These are phyloP conservation scores for Axis porcinus DNA, from an alignment of 2,113 vertebrate species.

Conservation along the genomic window DNA sequence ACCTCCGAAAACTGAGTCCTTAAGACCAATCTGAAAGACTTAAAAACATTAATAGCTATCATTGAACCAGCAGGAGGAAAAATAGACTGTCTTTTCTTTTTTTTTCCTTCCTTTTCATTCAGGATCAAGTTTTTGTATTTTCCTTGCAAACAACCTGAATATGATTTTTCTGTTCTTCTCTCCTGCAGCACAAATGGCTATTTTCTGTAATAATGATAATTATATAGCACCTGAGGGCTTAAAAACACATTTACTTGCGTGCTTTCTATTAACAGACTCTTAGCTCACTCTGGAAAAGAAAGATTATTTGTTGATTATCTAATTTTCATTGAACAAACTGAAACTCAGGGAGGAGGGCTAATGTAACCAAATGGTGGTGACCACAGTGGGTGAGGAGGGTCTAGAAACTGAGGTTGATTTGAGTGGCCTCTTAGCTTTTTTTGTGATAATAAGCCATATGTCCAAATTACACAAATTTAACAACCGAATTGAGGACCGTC, in stretches of 20 bases:
- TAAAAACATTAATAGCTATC: conserved; percentile 72
- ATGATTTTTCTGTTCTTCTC: background rate
- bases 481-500: background rate
- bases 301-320: background rate
- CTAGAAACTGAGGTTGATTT: background rate
- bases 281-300: background rate
- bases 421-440: fast-evolving
- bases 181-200: background rate
- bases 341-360: background rate
- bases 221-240: background rate
- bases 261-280: background rate
- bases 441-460: background rate
- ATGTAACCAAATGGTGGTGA: background rate
- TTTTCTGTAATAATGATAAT: conserved; percentile 44
- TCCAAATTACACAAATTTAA: background rate
- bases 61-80: conserved; percentile 77
- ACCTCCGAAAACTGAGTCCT: conserved; percentile 75
- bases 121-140: conserved; percentile 54
- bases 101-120: background rate
- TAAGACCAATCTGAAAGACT: conserved; percentile 76
- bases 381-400: fast-evolving
- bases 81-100: conserved; percentile 28
- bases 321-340: background rate
- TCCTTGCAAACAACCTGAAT: conserved; percentile 13
- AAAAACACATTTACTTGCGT: background rate